A percentile compares a stretch with the other conserved stretches of the same genome.
Conservation (phyloP, 2,113 vertebrate genomes). For the Muscicapa adusta region DNA sequence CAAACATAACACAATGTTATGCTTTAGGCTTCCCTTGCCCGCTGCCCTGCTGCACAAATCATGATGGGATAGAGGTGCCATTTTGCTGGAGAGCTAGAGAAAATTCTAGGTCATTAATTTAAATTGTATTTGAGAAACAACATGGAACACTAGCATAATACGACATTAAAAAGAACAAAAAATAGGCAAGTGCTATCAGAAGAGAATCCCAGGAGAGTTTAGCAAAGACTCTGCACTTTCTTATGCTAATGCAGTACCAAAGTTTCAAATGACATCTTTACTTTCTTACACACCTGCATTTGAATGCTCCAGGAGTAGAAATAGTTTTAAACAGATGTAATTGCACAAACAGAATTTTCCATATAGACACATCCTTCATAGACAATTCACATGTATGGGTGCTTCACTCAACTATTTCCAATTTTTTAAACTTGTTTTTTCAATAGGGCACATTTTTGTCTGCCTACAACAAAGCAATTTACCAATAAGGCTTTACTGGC, state of each 20-base stretch:
- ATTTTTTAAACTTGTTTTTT: background rate
- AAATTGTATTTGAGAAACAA: background rate
- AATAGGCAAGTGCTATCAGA: background rate
- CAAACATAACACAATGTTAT: fast-evolving
- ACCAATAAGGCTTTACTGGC: background rate
- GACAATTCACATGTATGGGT: background rate
- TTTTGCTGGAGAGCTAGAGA: background rate
- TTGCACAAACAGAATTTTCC: background rate
- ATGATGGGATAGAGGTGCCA: fast-evolving
- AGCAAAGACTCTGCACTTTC: background rate
- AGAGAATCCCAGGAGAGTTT: background rate
- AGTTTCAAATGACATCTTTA: background rate
- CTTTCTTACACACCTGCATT: background rate
- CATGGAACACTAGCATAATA: fast-evolving
- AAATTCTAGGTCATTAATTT: background rate
- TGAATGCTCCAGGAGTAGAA: background rate
- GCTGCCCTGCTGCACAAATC: background rate
- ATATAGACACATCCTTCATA: background rate
- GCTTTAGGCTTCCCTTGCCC: background rate
- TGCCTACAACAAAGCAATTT: background rate
- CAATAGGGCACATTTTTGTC: background rate
- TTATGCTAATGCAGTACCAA: background rate
- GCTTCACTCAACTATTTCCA: background rate
- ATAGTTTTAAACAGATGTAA: background rate
- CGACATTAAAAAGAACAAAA: background rate